Base-by-base conservation (phyloP, 2,888 invertebrate genomes). In the Vanessa cardui region DNA sequence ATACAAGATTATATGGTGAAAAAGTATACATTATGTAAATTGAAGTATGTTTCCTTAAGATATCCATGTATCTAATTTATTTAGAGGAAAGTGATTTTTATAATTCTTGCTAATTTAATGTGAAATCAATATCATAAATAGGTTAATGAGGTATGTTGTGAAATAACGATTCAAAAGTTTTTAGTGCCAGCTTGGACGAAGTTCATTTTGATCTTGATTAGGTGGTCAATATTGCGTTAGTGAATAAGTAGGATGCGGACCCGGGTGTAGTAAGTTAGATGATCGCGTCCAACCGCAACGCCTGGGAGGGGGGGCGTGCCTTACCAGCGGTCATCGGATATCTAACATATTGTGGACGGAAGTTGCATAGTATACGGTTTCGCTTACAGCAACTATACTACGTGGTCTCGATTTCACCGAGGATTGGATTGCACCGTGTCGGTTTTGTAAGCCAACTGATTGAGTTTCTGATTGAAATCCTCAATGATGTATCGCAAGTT, bases 361-460 rank as follows among this genome's bases (percentile, higher is more conserved):
- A 89, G 90, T 90, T 83, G 83, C 86, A 83, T 81, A 86, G 89
- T 86, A 86, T 90, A 85, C 84, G 88, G 89, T 91, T 91, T 88
- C 90, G 86, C 86, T 87, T 82, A 83, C 86, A 81, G 83, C 83
- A 83, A 82, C 83, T 81, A 78, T 82, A 80, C 79, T 78, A 79
- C 78, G 84, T 76, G 80, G 88, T 85, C 84, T 89, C 86, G 80
- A 85, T 90, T 89, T 86, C 89, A 87, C 76, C 77, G 73, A 72
- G 76, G 73, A 76, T 79, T 82, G 82, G 83, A 83, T 83, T 83
- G 81, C 83, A 83, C 80, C 81, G 83, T 84, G 83, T 83, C 87
- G 83, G 83, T 82, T 84, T 83, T 83, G 85, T 86, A 80, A 86
- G 84, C 82, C 75, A 82, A 80, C 78, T 87, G 88, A 90, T 89